Evolutionary conservation across 2,113 vertebrate genomes (phyloP).

Genomic region (Megatriorchis doriae): DNA sequence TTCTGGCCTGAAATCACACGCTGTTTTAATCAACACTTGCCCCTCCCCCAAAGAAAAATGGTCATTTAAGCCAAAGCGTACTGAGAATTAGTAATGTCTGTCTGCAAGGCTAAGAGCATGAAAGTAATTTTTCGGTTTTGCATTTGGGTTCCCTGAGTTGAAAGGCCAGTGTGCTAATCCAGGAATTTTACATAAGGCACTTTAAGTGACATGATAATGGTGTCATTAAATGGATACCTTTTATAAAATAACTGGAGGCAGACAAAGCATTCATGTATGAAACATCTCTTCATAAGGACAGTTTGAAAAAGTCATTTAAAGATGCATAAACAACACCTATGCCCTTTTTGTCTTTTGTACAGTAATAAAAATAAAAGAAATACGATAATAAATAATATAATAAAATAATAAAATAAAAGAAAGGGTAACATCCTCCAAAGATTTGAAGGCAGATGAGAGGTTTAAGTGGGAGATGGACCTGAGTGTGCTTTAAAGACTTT

Average conservation of each 20-base stretch:
- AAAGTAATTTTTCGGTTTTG: constrained; percentile 50
- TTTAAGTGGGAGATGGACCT: background rate
- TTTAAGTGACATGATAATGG: constrained; percentile 30
- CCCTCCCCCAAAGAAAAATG: background rate
- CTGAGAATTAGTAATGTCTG: constrained; percentile 59
- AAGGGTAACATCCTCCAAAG: background rate
- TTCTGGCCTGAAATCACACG: background rate
- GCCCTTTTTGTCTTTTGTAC: background rate
- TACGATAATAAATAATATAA: background rate
- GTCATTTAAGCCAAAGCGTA: background rate
- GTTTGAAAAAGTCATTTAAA: background rate
- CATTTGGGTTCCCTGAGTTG: constrained; percentile 38
- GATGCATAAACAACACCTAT: background rate
- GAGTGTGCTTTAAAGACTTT: background rate
- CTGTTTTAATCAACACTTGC: background rate
- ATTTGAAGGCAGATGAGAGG: background rate
- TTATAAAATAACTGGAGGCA: constrained; percentile 5
- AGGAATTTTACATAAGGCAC: constrained; percentile 26
- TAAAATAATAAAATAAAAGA: background rate
- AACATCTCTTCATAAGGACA: background rate
- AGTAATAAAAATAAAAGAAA: background rate
- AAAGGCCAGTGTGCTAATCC: constrained; percentile 33
- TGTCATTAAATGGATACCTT: constrained; percentile 22
- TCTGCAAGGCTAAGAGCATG: constrained; percentile 62
- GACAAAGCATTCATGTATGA: background rate